phyloP scores from a whole-genome alignment of 2,113 vertebrate genomes.

The Tetrao urogallus region DNA sequence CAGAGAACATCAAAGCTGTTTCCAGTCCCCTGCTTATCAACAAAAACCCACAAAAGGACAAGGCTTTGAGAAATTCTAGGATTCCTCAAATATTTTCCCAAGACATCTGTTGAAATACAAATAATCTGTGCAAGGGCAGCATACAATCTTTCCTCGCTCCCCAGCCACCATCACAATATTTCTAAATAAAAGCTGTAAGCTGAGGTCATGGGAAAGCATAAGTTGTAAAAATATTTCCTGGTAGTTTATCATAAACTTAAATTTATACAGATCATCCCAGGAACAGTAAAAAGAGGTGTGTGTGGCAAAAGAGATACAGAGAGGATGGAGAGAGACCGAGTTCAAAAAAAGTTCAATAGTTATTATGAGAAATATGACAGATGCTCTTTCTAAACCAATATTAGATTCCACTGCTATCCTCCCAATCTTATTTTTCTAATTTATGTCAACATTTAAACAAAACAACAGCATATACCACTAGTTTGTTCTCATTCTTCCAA shows the following conservation, averaged over 20 bases:
- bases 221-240: not conserved
- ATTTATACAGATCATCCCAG: not conserved
- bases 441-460: not conserved
- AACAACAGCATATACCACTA: not conserved
- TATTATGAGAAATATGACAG: not conserved
- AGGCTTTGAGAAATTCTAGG: not conserved
- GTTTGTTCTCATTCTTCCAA: not conserved
- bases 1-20: constrained; percentile 25
- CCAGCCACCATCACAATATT: not conserved
- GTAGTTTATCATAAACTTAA: not conserved
- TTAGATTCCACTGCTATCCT: not conserved
- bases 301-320: not conserved
- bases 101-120: constrained; percentile 13
- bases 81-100: constrained; percentile 30
- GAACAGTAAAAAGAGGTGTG: not conserved
- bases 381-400: not conserved
- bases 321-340: not conserved
- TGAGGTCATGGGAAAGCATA: constrained; percentile 19
- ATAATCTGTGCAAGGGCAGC: not conserved
- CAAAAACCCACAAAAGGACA: not conserved
- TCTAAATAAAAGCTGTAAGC: not conserved
- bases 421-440: not conserved
- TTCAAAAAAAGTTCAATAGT: constrained; percentile 15
- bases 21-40: constrained; percentile 4
- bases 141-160: not conserved